These are phyloP conservation scores for Rhinopomastus cyanomelas DNA, from an alignment of 2,113 vertebrate species.

Conservation along the genomic window DNA sequence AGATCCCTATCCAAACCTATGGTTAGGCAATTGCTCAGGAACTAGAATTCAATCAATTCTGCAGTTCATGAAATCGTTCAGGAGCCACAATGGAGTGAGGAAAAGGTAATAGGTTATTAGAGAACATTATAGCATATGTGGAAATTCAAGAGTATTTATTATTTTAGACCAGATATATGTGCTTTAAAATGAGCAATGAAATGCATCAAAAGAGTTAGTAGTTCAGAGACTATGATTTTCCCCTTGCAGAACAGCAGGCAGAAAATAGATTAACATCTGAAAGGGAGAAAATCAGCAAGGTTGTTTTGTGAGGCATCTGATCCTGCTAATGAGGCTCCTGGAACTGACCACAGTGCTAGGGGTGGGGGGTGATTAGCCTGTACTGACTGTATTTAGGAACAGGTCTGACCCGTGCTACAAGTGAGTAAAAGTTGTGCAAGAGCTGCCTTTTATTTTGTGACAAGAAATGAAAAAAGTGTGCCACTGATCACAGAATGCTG, in stretches of 20 bases:
- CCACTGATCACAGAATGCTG: not conserved
- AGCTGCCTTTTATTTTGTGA: not conserved
- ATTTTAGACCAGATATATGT: not conserved
- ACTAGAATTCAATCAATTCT: not conserved
- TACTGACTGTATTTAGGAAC: not conserved
- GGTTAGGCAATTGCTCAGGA: not conserved
- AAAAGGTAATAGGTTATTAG: not conserved
- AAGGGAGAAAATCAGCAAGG: not conserved
- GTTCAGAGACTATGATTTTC: no score
- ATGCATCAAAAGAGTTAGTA: not conserved
- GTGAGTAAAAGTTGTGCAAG: no score
- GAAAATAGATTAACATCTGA: constrained; percentile 16
- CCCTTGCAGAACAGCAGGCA: not conserved
- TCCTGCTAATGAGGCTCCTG: not conserved
- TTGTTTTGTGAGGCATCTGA: not conserved
- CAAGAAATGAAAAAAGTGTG: not conserved
- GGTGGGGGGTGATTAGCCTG: no score
- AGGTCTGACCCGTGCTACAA: not conserved
- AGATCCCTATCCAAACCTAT: not conserved
- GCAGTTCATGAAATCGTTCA: not conserved
- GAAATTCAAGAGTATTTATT: not conserved
- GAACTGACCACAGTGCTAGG: not conserved
- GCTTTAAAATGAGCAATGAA: not conserved
- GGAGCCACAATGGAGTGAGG: not conserved
- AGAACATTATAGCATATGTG: not conserved